These are phyloP conservation scores for Frankliniella intonsa DNA, from an alignment of 2,888 invertebrate species.

Conservation along the genomic window DNA sequence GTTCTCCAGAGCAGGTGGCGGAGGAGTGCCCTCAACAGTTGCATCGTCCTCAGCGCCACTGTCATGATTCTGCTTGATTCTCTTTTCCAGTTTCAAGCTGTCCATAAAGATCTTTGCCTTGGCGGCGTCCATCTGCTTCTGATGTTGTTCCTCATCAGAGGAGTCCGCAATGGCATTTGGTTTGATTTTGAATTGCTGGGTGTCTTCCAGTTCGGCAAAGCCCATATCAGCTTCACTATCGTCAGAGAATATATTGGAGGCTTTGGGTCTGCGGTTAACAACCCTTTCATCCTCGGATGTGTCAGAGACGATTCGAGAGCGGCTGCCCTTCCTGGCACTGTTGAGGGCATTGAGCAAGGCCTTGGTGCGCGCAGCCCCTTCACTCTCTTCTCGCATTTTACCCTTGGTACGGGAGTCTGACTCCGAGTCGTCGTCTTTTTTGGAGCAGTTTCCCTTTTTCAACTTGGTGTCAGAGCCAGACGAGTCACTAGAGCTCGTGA, in stretches of 20 bases:
- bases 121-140: constrained; percentile 49
- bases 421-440: constrained; percentile 34
- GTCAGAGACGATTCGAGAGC: constrained; percentile 64
- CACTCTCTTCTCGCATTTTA: constrained; percentile 27
- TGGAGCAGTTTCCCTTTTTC: constrained; percentile 15
- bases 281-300: constrained; percentile 63
- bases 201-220: constrained; percentile 48
- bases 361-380: constrained; percentile 29
- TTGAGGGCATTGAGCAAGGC: not conserved
- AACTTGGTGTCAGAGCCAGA: constrained; percentile 45
- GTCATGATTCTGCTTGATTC: constrained; percentile 16
- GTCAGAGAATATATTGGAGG: constrained; percentile 41
- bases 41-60: constrained; percentile 29
- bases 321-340: constrained; percentile 12
- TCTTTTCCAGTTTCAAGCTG: constrained; percentile 30
- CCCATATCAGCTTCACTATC: constrained; percentile 55
- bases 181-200: constrained; percentile 41
- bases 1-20: not conserved
- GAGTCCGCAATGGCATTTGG: constrained; percentile 39
- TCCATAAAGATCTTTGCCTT: constrained; percentile 41
- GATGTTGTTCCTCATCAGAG: constrained; percentile 44
- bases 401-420: constrained; percentile 35
- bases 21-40: constrained; percentile 28
- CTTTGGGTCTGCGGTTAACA: constrained; percentile 34
- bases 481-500: constrained; percentile 56